These are phyloP conservation scores for Apodemus agrarius DNA, from an alignment of 2,797 vertebrate species.

Conservation along the genomic window DNA sequence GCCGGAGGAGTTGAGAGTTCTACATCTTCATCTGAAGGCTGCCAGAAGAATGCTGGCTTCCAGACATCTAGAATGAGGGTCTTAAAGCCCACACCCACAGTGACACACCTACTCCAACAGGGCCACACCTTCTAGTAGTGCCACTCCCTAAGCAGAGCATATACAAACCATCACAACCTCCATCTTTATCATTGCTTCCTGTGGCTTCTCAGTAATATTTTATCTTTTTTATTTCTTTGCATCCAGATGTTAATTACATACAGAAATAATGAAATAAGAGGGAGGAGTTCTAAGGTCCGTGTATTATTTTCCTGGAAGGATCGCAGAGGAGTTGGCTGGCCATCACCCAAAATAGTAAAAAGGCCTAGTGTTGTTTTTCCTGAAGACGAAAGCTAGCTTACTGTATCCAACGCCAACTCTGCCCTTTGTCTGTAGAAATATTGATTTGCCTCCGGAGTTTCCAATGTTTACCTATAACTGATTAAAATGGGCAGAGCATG, in stretches of 20 bases:
- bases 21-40: too few species aligned
- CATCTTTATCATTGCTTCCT: neutral
- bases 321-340: slow-evolving; percentile 58
- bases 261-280: slow-evolving; percentile 85
- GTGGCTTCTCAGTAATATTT: neutral
- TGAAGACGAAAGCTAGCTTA: slow-evolving; percentile 80
- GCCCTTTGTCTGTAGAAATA: slow-evolving; percentile 74
- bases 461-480: slow-evolving; percentile 80
- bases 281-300: slow-evolving; percentile 77
- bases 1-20: too few species aligned
- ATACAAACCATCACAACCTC: too few species aligned
- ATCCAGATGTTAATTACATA: slow-evolving; percentile 85
- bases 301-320: slow-evolving; percentile 78
- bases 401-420: slow-evolving; percentile 78
- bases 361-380: slow-evolving; percentile 62
- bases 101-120: too few species aligned
- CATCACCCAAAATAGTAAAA: slow-evolving; percentile 69
- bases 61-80: too few species aligned
- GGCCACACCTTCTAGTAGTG: too few species aligned
- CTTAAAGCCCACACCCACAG: too few species aligned
- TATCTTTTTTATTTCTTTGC: slow-evolving; percentile 25
- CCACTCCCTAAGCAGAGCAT: too few species aligned
- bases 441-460: slow-evolving; percentile 74
- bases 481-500: neutral
- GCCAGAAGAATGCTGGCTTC: too few species aligned